These are phyloP conservation scores for Ophioninae sp. DNA, from an alignment of 2,888 invertebrate species.

Conservation along the genomic window DNA sequence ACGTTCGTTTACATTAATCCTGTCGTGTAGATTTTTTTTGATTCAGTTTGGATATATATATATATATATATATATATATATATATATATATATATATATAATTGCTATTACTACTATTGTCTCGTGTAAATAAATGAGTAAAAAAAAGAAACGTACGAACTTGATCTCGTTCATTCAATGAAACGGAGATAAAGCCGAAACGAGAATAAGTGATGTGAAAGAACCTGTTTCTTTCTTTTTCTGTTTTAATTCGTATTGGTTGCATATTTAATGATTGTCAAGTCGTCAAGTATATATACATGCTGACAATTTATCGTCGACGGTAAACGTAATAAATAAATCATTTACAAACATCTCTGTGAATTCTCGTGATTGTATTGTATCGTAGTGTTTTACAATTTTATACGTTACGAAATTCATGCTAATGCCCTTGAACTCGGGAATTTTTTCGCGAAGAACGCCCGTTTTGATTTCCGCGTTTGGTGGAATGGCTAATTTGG, in stretches of 20 bases:
- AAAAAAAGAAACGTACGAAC: conserved; percentile 4
- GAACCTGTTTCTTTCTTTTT: neutral
- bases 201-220: neutral
- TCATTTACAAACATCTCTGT: conserved; percentile 21
- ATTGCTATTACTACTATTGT: conserved; percentile 53
- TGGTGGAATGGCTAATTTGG: neutral
- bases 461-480: conserved; percentile 22
- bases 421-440: neutral
- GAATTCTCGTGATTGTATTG: conserved; percentile 1
- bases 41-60: conserved; percentile 42
- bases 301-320: conserved; percentile 40
- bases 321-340: conserved; percentile 57
- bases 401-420: neutral
- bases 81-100: conserved; percentile 21
- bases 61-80: no score
- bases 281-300: conserved; percentile 49
- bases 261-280: conserved; percentile 52
- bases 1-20: conserved; percentile 25
- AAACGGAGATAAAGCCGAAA: conserved; percentile 25
- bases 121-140: conserved; percentile 57
- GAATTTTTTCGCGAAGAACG: neutral
- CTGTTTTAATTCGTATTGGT: conserved; percentile 23
- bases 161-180: conserved; percentile 35
- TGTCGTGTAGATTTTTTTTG: conserved; percentile 47
- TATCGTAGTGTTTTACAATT: conserved; percentile 2